phyloP scores from a whole-genome alignment of 1,140 invertebrate genomes.

The Caenorhabditis remanei region DNA sequence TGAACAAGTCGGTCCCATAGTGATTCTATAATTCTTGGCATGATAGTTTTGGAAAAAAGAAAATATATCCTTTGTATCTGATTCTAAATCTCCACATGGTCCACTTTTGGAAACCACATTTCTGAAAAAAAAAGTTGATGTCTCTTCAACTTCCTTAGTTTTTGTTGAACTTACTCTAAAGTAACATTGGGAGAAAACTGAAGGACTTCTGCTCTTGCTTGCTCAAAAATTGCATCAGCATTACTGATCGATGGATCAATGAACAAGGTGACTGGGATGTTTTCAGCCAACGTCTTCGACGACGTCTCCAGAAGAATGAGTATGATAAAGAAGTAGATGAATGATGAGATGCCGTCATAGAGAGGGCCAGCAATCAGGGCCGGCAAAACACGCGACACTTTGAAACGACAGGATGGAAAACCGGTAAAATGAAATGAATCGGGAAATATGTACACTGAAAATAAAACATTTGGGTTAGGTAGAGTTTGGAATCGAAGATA shows the following conservation, averaged over 20 bases:
- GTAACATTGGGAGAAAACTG: slow-evolving; percentile 28
- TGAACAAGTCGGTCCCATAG: slow-evolving; percentile 31
- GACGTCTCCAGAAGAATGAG: background rate
- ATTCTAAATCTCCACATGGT: background rate
- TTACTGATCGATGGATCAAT: background rate
- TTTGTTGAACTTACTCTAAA: background rate
- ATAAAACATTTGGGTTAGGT: background rate
- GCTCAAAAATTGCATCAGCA: slow-evolving; percentile 21
- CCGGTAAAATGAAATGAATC: background rate
- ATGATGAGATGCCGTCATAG: background rate
- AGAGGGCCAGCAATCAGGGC: background rate
- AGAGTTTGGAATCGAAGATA: background rate
- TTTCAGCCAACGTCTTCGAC: background rate
- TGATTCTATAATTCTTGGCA: slow-evolving; percentile 32
- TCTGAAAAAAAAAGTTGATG: background rate
- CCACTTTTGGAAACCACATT: slow-evolving; percentile 5
- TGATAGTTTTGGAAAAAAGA: slow-evolving; percentile 37
- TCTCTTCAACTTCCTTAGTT: background rate
- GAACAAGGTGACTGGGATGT: slow-evolving; percentile 14
- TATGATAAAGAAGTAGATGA: background rate
- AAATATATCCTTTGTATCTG: slow-evolving; percentile 22
- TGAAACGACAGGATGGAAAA: background rate
- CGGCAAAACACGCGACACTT: slow-evolving; percentile 35
- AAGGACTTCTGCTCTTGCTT: slow-evolving; percentile 23
- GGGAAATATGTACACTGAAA: background rate